These are phyloP conservation scores for Gallinago media DNA, from an alignment of 2,113 vertebrate genomes.

Conservation along the genomic window DNA sequence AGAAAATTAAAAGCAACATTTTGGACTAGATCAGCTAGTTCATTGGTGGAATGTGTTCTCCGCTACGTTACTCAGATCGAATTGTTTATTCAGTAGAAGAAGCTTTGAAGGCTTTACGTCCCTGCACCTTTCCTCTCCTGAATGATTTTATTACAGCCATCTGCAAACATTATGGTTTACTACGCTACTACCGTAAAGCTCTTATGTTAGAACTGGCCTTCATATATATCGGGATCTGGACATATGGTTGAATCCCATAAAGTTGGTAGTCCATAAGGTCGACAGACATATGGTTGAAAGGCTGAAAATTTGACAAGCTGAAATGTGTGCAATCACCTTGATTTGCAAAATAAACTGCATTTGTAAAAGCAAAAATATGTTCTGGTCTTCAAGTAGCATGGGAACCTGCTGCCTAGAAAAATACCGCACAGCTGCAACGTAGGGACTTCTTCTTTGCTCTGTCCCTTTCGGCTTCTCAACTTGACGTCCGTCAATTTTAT, in stretches of 20 bases:
- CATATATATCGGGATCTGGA: conserved; percentile 68
- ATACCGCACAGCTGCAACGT: background rate
- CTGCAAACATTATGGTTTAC: conserved; percentile 80
- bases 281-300: conserved; percentile 70
- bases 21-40: conserved; percentile 43
- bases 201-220: conserved; percentile 77
- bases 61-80: conserved; percentile 68
- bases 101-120: conserved; percentile 71
- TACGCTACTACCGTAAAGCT: conserved; percentile 75
- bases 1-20: conserved; percentile 59
- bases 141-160: conserved; percentile 79
- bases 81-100: conserved; percentile 69
- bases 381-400: conserved; percentile 40
- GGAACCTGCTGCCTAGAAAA: conserved; percentile 44
- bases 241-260: conserved; percentile 71
- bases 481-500: conserved; percentile 7
- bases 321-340: conserved; percentile 68
- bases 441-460: conserved; percentile 18
- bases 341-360: conserved; percentile 68
- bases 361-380: conserved; percentile 68
- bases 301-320: conserved; percentile 75
- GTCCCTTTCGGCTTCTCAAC: background rate
- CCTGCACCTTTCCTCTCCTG: conserved; percentile 77
- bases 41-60: conserved; percentile 63
- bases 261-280: conserved; percentile 65